These are phyloP conservation scores for Pediacus dermestoides DNA, from an alignment of 2,888 invertebrate species.

Conservation along the genomic window DNA sequence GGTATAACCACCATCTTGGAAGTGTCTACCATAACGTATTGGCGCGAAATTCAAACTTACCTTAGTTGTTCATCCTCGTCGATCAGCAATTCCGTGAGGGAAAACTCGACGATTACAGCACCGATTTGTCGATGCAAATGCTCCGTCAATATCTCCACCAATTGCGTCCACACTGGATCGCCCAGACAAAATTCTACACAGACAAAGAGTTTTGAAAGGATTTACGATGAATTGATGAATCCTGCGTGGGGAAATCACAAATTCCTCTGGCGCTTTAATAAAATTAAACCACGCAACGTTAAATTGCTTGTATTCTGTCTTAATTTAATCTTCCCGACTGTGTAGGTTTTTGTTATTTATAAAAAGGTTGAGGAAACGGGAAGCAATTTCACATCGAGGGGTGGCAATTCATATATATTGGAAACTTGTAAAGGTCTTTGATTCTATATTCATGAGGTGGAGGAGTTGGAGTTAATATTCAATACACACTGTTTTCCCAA, in stretches of 20 bases:
- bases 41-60: conserved; percentile 29
- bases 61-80: conserved; percentile 39
- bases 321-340: not conserved
- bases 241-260: not conserved
- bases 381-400: too few relatives aligned
- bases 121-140: conserved; percentile 39
- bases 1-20: too few relatives aligned
- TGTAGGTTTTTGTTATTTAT: too few relatives aligned
- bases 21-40: too few relatives aligned
- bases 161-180: conserved; percentile 38
- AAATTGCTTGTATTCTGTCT: conserved; percentile 1
- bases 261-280: not conserved
- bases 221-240: too few relatives aligned
- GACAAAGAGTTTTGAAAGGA: not conserved
- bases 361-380: too few relatives aligned
- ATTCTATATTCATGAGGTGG: too few relatives aligned
- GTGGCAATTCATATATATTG: too few relatives aligned
- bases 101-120: conserved; percentile 44
- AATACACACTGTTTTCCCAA: too few relatives aligned
- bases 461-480: too few relatives aligned
- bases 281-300: not conserved
- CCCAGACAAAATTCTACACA: conserved; percentile 26
- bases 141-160: conserved; percentile 36
- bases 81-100: conserved; percentile 41
- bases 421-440: too few relatives aligned